A percentile compares a stretch with the other conserved stretches of the same genome.
Conservation (phyloP, 2,888 invertebrate genomes). For the Platycheirus albimanus region DNA sequence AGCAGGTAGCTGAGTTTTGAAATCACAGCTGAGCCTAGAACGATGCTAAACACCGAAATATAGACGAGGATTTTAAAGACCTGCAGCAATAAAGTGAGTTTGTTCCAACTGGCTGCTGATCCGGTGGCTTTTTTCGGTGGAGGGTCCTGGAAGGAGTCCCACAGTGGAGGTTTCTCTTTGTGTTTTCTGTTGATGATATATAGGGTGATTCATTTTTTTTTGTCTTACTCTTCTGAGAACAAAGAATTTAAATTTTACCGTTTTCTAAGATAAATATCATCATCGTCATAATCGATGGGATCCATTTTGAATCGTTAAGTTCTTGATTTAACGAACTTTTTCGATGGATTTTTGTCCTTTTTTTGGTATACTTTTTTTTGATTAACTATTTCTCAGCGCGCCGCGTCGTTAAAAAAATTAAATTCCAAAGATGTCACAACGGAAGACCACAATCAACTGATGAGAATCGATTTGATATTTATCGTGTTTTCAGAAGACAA, state of each 20-base stretch:
- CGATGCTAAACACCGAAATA: constrained; percentile 86
- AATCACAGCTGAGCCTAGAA: constrained; percentile 87
- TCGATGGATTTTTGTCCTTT: neutral
- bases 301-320: constrained; percentile 30
- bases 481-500: constrained; percentile 46
- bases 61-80: constrained; percentile 88
- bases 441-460: constrained; percentile 64
- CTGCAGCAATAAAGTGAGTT: constrained; percentile 86
- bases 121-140: constrained; percentile 87
- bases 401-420: neutral
- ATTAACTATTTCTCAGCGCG: too few relatives aligned
- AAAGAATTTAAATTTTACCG: constrained; percentile 24
- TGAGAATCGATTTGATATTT: constrained; percentile 51
- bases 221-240: neutral
- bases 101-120: constrained; percentile 86
- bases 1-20: constrained; percentile 90
- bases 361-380: neutral
- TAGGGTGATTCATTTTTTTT: neutral
- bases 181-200: constrained; percentile 68
- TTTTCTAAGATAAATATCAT: constrained; percentile 51
- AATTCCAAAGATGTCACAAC: constrained; percentile 48
- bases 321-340: neutral
- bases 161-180: constrained; percentile 84
- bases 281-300: constrained; percentile 55
- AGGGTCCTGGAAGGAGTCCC: constrained; percentile 91